These are phyloP conservation scores for Siphamia tubifer DNA, from an alignment of 2,113 vertebrate genomes.

Conservation along the genomic window DNA sequence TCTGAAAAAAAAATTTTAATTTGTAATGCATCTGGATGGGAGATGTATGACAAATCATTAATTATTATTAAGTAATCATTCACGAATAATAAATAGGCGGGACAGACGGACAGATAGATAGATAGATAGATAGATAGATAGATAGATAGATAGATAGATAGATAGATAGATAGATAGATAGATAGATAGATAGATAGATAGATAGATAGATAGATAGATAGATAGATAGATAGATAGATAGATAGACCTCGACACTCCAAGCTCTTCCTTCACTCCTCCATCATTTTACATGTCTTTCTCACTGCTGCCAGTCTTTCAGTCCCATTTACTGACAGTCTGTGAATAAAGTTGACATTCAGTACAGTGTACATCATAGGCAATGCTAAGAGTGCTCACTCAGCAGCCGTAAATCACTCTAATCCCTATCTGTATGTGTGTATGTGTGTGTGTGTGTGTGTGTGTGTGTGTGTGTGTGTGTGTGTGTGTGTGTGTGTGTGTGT, in stretches of 20 bases:
- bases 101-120: too few species aligned
- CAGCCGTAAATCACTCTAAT: constrained; percentile 42
- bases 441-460: neutral
- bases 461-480: constrained; percentile 18
- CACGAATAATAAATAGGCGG: too few species aligned
- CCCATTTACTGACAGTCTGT: neutral
- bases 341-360: constrained; percentile 8
- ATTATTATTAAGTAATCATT: too few species aligned
- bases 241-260: too few species aligned
- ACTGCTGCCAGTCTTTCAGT: neutral
- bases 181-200: constrained; percentile 33
- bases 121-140: too few species aligned
- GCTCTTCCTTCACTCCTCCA: neutral
- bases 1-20: too few species aligned
- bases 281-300: neutral
- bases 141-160: too few species aligned
- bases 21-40: too few species aligned
- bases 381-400: constrained; percentile 18
- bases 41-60: too few species aligned
- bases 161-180: too few species aligned
- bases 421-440: constrained; percentile 26
- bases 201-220: too few species aligned
- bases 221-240: too few species aligned
- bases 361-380: constrained; percentile 15
- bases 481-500: neutral